Evolutionary conservation across 2,888 invertebrate species (phyloP).

Genomic region (Candidula unifasciata): DNA sequence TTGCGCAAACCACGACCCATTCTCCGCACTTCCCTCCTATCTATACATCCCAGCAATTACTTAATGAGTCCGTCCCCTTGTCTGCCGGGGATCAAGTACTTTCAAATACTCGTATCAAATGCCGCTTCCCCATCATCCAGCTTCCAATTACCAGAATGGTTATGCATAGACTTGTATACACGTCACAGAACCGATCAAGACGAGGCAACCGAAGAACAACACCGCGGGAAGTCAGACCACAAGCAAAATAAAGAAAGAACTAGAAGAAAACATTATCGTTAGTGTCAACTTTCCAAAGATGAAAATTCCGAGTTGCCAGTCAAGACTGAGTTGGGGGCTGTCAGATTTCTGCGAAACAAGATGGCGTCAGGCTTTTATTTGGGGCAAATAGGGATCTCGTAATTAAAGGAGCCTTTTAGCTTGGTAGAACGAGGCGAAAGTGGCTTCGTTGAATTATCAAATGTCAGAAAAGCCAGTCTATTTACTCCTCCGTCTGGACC

Average conservation of each 20-base stretch:
- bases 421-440: slow-evolving; percentile 18
- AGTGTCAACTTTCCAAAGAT: slow-evolving; percentile 33
- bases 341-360: background rate
- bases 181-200: too few relatives aligned
- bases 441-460: slow-evolving; percentile 40
- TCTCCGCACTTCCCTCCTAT: too few relatives aligned
- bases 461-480: slow-evolving; percentile 23
- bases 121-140: too few relatives aligned
- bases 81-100: too few relatives aligned
- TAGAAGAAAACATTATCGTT: background rate
- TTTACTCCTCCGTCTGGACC: slow-evolving; percentile 26
- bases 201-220: too few relatives aligned
- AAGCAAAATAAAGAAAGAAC: background rate
- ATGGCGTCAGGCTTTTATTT: slow-evolving; percentile 23
- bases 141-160: too few relatives aligned
- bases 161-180: too few relatives aligned
- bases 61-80: too few relatives aligned
- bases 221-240: too few relatives aligned
- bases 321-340: background rate
- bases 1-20: too few relatives aligned
- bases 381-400: slow-evolving; percentile 19
- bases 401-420: slow-evolving; percentile 39
- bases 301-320: slow-evolving; percentile 33
- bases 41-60: too few relatives aligned
- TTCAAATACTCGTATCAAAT: too few relatives aligned